Percentiles rank a stretch among this genome's conserved stretches.
Conservation (phyloP, 2,113 vertebrate genomes). For the Ammodytes dubius region DNA sequence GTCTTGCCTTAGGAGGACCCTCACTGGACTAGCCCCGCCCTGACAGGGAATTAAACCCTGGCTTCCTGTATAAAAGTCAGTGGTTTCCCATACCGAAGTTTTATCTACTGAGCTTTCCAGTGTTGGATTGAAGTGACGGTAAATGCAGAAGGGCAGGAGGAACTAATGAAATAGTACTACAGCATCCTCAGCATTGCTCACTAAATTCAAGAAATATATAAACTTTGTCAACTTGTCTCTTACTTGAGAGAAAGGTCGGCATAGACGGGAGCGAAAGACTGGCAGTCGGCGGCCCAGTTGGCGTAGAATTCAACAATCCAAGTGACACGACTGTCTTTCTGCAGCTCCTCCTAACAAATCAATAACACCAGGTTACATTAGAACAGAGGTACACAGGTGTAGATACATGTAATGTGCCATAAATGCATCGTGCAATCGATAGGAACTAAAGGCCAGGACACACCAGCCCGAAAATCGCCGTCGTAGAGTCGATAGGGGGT, state of each 20-base stretch:
- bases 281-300: constrained; percentile 97
- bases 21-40: too few relatives aligned
- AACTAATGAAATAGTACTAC: not conserved
- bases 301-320: constrained; percentile 98
- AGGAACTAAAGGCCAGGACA: too few relatives aligned
- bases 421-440: not conserved
- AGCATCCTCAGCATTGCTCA: not conserved
- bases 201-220: not conserved
- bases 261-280: constrained; percentile 94
- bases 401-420: not conserved
- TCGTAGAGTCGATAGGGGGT: too few relatives aligned
- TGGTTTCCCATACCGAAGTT: too few relatives aligned
- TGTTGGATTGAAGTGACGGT: not conserved
- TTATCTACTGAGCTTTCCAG: too few relatives aligned
- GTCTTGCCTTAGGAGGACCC: too few relatives aligned
- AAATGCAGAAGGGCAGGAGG: not conserved
- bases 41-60: too few relatives aligned
- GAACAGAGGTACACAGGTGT: not conserved
- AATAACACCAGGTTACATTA: constrained; percentile 10
- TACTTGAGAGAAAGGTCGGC: constrained; percentile 95
- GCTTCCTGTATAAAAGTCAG: too few relatives aligned
- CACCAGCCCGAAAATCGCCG: too few relatives aligned
- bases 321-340: constrained; percentile 88
- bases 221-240: constrained; percentile 13
- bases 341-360: constrained; percentile 90